Evolutionary conservation across 2,888 invertebrate genomes (phyloP), one percentile per base, ranked within the genome.

Genomic region (Napeogenes inachia): DNA sequence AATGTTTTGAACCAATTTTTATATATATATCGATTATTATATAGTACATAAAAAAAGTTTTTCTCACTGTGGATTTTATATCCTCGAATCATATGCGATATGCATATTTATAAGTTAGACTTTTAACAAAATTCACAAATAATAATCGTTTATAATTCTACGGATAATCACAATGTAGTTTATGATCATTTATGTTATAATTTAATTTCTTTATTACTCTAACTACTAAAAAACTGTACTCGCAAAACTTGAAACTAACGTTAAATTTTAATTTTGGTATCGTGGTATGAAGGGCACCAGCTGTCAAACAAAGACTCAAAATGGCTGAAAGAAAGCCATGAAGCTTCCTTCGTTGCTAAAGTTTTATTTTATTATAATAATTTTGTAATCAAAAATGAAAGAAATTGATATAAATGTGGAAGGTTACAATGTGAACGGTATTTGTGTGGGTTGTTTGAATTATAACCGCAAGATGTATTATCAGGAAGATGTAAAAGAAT

Each of bases 381-480:
- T 42, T 46, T 13, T 21, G 63, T 60, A n/a, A 57, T 45, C 5
- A 12, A 61, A 65, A 64, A 87, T 89, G 87, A 85, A 76, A 69
- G 89, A 90, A 80, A 82, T 90, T 45, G 84, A 90, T 60, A 89
- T 90, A 69, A 89, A 89, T 70, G 89, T 90, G 57, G 90, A 89
- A 73, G 90, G 90, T 2, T 90, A 84, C 62, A 90, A 89, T 72
- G 90, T 89, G 35, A 90, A 89, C 56, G 89, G 90, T 0, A 85
- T 90, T 70, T 90, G 90, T 70, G 90, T 89, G 2, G 85, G 86
- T 3, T 90, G 90, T 73, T 77, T 90, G 45, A 87, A 87, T 66
- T 87, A 87, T 63, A 83, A 87, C 67, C 82, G 90, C 4, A 81
- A 78, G 68, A 90, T 90, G 89, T 82, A 72, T 64, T 85, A 85